These are phyloP conservation scores for Bombus pascuorum DNA, from an alignment of 1,140 invertebrate genomes.

Conservation along the genomic window DNA sequence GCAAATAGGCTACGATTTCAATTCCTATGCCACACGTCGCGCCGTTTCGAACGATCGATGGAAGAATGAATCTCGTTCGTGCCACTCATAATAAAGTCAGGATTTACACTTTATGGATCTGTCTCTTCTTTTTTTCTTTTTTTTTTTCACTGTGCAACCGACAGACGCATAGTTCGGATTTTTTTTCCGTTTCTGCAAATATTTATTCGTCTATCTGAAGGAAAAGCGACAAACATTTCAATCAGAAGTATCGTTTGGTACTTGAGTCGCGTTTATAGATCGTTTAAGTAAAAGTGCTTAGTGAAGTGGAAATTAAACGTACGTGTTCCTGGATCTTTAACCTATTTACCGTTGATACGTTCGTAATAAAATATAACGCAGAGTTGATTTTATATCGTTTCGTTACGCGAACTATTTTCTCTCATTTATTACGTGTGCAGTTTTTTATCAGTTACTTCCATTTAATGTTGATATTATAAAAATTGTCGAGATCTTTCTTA, in stretches of 20 bases:
- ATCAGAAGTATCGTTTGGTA: neutral
- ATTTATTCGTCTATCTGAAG: neutral
- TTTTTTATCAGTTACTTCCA: too few species aligned
- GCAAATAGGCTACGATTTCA: constrained; percentile 24
- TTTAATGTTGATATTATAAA: too few species aligned
- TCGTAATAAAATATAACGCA: neutral
- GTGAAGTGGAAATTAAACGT: neutral
- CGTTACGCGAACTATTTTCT: neutral
- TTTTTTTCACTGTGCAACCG: neutral
- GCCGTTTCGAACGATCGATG: neutral
- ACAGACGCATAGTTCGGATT: neutral
- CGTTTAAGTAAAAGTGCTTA: neutral
- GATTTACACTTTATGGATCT: neutral
- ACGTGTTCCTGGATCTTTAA: neutral
- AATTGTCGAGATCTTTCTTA: too few species aligned
- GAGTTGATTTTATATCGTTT: neutral
- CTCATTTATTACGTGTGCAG: too few species aligned
- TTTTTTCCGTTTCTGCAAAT: neutral
- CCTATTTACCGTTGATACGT: neutral
- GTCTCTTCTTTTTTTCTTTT: neutral
- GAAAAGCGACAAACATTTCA: neutral
- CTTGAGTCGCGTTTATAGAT: neutral
- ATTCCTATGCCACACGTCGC: neutral
- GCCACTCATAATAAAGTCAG: constrained; percentile 3
- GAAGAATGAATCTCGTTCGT: neutral